These are phyloP conservation scores for Elanus axillaris DNA, from an alignment of 2,113 vertebrate genomes.

Conservation along the genomic window DNA sequence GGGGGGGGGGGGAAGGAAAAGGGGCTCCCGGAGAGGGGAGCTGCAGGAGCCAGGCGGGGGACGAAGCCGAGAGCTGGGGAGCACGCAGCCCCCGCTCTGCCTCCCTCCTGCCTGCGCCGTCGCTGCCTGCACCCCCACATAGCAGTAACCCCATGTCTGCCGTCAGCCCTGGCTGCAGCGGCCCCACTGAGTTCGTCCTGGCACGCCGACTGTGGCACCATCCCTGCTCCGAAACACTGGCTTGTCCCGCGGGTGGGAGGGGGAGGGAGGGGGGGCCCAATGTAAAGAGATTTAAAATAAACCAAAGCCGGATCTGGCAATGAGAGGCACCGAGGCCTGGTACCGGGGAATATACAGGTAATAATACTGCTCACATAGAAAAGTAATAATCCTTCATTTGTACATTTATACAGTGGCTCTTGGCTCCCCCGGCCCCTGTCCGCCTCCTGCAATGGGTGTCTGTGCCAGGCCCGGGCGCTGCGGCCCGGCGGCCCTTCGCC, in stretches of 20 bases:
- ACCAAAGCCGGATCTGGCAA: neutral
- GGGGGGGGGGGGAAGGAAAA: neutral
- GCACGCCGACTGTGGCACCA: neutral
- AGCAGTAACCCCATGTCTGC: neutral
- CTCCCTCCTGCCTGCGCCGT: neutral
- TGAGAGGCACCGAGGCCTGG: neutral
- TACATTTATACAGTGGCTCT: constrained; percentile 94
- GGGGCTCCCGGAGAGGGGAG: neutral
- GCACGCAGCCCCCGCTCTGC: neutral
- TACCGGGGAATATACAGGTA: constrained; percentile 75
- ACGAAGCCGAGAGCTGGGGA: neutral
- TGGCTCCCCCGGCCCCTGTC: neutral
- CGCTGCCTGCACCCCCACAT: neutral
- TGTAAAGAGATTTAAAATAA: neutral
- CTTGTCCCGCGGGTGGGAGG: neutral
- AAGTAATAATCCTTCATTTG: constrained; percentile 97
- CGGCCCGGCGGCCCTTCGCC: neutral
- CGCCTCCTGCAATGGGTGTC: constrained; percentile 4
- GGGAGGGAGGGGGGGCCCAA: constrained; percentile 54
- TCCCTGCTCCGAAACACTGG: neutral
- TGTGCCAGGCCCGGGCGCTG: neutral
- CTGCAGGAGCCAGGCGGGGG: neutral
- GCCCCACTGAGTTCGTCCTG: neutral
- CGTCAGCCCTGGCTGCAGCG: neutral
- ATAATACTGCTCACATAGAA: constrained; percentile 99